Percentiles rank a stretch among this genome's conserved stretches.
These are phyloP conservation scores for Reticulitermes lucifugus DNA, from an alignment of 2,888 invertebrate species.

Conservation along the genomic window DNA sequence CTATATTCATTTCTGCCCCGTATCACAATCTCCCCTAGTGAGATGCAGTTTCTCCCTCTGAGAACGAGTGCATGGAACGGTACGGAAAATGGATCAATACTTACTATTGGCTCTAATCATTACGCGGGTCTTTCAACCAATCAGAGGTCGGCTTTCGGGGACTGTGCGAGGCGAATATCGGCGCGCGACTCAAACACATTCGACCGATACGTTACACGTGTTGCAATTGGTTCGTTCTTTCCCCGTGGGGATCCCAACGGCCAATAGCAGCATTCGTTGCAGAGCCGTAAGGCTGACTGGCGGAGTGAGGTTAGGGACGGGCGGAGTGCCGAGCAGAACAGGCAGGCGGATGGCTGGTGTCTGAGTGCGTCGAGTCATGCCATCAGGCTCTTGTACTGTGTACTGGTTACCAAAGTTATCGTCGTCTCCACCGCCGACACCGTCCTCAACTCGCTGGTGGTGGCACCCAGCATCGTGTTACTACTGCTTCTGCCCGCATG, in stretches of 20 bases:
- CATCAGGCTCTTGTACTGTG: constrained; percentile 51
- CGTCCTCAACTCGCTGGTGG: constrained; percentile 36
- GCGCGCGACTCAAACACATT: constrained; percentile 42
- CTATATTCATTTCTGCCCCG: constrained; percentile 34
- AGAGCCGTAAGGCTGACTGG: background rate
- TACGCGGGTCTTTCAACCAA: constrained; percentile 48
- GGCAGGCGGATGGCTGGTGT: constrained; percentile 25
- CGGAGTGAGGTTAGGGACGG: constrained; percentile 26
- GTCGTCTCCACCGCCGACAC: constrained; percentile 11
- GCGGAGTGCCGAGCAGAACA: constrained; percentile 19
- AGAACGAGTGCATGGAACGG: constrained; percentile 31
- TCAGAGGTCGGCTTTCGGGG: constrained; percentile 25
- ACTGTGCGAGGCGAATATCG: background rate
- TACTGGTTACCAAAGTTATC: constrained; percentile 49
- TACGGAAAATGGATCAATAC: constrained; percentile 50
- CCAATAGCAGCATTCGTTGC: constrained; percentile 42
- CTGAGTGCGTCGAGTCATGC: constrained; percentile 49
- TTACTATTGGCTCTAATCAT: constrained; percentile 52
- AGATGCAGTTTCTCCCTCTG: constrained; percentile 34
- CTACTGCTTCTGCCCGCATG: constrained; percentile 51
- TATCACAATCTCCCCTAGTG: constrained; percentile 47
- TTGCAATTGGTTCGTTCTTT: constrained; percentile 17
- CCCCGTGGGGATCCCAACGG: constrained; percentile 14
- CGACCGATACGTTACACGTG: background rate
- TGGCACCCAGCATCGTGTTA: constrained; percentile 37